Base-by-base conservation (phyloP, 2,888 invertebrate genomes). In the Plebejus melissa region DNA sequence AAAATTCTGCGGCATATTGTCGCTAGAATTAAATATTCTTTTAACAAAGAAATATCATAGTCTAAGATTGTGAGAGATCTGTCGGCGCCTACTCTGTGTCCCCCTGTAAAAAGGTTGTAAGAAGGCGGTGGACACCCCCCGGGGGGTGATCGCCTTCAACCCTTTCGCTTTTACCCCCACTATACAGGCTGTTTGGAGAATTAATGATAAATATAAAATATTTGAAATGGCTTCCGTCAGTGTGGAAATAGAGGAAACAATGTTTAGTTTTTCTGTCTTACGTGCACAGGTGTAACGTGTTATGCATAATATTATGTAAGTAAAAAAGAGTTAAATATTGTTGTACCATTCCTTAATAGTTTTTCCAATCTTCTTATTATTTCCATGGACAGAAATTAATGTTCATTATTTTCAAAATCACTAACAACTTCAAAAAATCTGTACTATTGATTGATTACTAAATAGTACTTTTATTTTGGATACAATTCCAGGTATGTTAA, bases 81-180 rank as follows among this genome's bases (percentile, higher is more conserved):
- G 87, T 83, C 84, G 83, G 83, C 83, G 83, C 83, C 84, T 92
- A 89, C 90, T 90, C 91, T 91, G 80, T 82, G 82, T 93, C 89
- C 89, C 93, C 91, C 85, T 84, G 90, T 92, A 93, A 93, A 93
- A 93, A 93, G 93, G 90, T 90, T 93, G 92, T 93, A 92, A 93
- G 93, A 93, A 93, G 92, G 91, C 89, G 91, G 91, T 86, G 91
- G 92, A 90, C 91, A 87, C 90, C 90, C 86, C 83, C 78, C 80
- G 81, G 87, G 88, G 83, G 88, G 85, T 86, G 87, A 90, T 90
- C 90, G 89, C 90, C 92, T 86, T 90, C 92, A 93, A 93, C 93
- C 93, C 93, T 93, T 93, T 93, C 93, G 92, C 91, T 93, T 92
- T 92, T 89, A 89, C 91, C 91, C 92, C 91, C 88, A 81, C 82